Conservation (phyloP, 2,113 vertebrate species). For the Osmerus eperlanus region DNA sequence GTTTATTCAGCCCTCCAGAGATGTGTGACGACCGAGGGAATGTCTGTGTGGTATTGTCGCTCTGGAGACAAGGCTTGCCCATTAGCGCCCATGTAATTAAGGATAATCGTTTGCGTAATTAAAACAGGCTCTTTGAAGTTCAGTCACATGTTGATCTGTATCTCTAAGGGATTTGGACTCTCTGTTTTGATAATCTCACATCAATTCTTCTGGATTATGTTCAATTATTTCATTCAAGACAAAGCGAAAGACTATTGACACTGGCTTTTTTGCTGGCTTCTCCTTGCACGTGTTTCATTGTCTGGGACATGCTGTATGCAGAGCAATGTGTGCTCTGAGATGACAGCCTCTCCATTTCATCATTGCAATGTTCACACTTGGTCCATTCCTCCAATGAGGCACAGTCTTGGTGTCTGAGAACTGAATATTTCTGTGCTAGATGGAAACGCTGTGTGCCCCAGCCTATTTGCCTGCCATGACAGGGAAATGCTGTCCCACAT, state of each 20-base stretch:
- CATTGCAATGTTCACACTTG: not conserved
- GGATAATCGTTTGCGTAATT: conserved; percentile 30
- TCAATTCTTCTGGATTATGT: no score
- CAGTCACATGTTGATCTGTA: conserved; percentile 5
- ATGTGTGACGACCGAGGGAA: conserved; percentile 1
- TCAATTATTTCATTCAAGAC: not conserved
- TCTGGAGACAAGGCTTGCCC: not conserved
- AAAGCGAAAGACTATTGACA: not conserved
- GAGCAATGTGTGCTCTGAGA: not conserved
- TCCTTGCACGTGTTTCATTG: not conserved
- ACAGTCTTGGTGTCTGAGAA: not conserved
- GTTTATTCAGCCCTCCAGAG: not conserved
- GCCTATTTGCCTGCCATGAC: conserved; percentile 19
- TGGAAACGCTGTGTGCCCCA: conserved; percentile 3
- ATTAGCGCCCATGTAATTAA: conserved; percentile 28
- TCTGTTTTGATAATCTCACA: conserved; percentile 4
- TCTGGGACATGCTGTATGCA: not conserved
- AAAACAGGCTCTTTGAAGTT: conserved; percentile 20
- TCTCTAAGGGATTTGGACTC: not conserved
- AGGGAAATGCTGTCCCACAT: conserved; percentile 28
- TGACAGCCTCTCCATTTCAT: not conserved
- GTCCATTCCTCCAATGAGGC: not conserved
- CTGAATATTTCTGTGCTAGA: not conserved
- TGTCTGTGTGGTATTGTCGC: conserved; percentile 6
- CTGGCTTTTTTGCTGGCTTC: no score